Base-by-base conservation (phyloP, 2,888 invertebrate genomes). In the Fissipunctia ypsillon region DNA sequence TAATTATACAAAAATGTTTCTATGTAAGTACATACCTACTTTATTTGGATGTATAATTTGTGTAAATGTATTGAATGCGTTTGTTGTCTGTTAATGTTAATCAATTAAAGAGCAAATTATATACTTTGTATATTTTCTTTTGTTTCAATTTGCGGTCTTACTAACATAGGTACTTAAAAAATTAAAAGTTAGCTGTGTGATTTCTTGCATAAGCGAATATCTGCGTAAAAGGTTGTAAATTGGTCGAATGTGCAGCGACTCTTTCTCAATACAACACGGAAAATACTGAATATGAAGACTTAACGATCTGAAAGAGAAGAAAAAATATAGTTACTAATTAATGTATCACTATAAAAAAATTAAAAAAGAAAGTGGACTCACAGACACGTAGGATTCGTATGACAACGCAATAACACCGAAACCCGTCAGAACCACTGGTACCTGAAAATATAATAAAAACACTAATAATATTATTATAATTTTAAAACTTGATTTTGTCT, bases 381-480 rank as follows among this genome's bases (percentile, higher is more conserved):
- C 91, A 69, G 90, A 84, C 41, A 91, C 81, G 70, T 87, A 91
- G 3, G 91, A 89, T 38, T 87, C 75, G 66, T 92, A 91, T 1
- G 91, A 92, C 28, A 92, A 69, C 2, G 85, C 80, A 6, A 91
- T 73, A 10, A 89, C 48, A 10, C 87, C 84, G 19, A 90, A 82
- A 3, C 88, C 88, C 43, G 80, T 84, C 38, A 91, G 69, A 7
- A 86, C 74, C 1, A 91, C 88, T 1, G 88, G 88, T 73, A 79
- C 78, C 91, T 91, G 85, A 16, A 69, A 89, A 71, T 38, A 38
- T 31, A n/a, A 31, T 19, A 54, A 25, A 25, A 25, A 25, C 50
- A 50, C 4, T n/a, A 4, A 2, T 10, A n/a, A 2, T 3, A 48
- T 22, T 48, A 22, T 48, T 10, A 48, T 50, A n/a, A 50, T n/a